Evolutionary conservation across 2,797 vertebrate genomes (phyloP).

Genomic region (Morus bassanus): DNA sequence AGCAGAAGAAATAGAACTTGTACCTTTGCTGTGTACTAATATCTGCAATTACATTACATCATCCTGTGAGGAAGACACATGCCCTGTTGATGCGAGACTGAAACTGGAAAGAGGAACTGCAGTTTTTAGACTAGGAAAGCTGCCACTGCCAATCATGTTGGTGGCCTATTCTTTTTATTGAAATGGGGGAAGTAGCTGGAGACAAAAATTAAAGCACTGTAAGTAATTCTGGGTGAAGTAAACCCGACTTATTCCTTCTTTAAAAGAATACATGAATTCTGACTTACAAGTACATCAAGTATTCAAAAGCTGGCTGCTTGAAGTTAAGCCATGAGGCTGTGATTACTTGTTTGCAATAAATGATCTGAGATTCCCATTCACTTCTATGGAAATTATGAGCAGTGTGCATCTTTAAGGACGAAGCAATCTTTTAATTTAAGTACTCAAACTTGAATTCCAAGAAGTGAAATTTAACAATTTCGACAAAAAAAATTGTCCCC

Average conservation of each 20-base stretch:
- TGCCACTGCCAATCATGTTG: not conserved
- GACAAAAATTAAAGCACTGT: not conserved
- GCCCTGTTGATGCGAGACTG: slow-evolving; percentile 46
- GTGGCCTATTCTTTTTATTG: not conserved
- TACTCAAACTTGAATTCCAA: not conserved
- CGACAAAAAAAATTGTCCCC: not conserved
- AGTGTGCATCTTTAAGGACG: not conserved
- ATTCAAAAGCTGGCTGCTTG: not conserved
- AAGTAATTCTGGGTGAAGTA: not conserved
- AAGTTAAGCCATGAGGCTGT: not conserved
- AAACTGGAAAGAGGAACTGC: slow-evolving; percentile 64
- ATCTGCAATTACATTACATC: slow-evolving; percentile 47
- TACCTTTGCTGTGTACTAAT: not conserved
- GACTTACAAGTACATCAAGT: not conserved
- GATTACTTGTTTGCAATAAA: not conserved
- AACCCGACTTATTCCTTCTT: not conserved
- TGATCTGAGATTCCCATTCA: not conserved
- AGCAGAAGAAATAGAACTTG: not conserved
- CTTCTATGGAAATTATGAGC: not conserved
- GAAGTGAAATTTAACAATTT: not conserved
- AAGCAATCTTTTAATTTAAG: not conserved
- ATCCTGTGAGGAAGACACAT: slow-evolving; percentile 65
- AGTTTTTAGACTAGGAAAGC: slow-evolving; percentile 44
- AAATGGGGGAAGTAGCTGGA: slow-evolving; percentile 29
- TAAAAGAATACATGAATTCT: not conserved